Conservation (phyloP, 2,888 invertebrate species). For the Lypha dubia region DNA sequence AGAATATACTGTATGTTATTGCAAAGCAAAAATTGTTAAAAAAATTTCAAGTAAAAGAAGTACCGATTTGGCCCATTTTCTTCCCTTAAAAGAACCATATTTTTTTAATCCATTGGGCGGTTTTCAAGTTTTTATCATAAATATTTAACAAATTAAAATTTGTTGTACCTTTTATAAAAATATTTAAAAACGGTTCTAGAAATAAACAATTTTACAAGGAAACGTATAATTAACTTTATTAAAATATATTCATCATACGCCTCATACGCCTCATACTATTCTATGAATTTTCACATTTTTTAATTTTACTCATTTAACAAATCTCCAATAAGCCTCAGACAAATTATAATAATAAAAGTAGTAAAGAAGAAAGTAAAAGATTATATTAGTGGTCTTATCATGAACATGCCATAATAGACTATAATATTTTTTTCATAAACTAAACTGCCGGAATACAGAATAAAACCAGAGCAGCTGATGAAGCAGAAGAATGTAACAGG, state of each 20-base stretch:
- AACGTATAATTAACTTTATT: background rate
- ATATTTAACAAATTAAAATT: no score
- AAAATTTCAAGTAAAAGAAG: no score
- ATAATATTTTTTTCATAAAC: constrained; percentile 74
- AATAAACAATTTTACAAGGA: background rate
- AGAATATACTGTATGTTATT: no score
- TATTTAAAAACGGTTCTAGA: no score
- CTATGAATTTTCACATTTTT: background rate
- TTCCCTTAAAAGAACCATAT: no score
- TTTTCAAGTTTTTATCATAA: no score
- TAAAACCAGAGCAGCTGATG: constrained; percentile 29
- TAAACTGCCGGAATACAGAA: constrained; percentile 72
- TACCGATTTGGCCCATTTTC: no score
- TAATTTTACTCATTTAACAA: background rate
- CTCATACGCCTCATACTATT: background rate
- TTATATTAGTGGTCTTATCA: constrained; percentile 63
- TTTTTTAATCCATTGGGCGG: no score
- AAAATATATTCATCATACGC: background rate
- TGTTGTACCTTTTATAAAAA: no score
- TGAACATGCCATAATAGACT: constrained; percentile 64
- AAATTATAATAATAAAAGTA: constrained; percentile 51
- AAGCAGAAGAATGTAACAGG: constrained; percentile 27
- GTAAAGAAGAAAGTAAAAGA: constrained; percentile 35
- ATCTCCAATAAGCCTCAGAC: constrained; percentile 42
- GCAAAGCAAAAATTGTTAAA: no score